phyloP scores from a whole-genome alignment of 2,888 invertebrate species.

The Pammene fasciana region DNA sequence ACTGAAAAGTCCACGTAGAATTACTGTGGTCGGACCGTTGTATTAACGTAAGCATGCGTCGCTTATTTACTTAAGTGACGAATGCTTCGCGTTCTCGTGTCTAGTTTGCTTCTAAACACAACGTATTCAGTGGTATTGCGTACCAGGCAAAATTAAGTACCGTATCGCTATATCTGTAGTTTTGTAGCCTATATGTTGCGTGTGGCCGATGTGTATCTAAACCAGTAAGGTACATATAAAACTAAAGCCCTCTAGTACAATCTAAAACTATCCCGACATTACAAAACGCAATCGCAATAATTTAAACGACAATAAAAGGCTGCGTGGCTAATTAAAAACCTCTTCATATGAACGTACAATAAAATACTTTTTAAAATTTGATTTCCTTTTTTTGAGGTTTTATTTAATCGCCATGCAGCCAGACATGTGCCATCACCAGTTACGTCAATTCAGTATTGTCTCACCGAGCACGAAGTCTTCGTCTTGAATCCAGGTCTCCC shows the following conservation, averaged over 20 bases:
- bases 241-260: not conserved
- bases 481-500: constrained; percentile 51
- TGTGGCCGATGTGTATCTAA: not conserved
- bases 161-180: not conserved
- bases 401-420: constrained; percentile 8
- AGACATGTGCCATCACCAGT: constrained; percentile 23
- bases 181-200: not conserved
- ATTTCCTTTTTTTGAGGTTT: no score
- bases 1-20: no score
- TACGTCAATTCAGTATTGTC: constrained; percentile 46
- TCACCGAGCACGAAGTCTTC: constrained; percentile 53
- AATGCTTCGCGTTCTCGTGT: not conserved
- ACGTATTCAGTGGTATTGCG: not conserved
- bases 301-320: not conserved
- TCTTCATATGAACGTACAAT: not conserved
- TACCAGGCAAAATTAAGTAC: no score
- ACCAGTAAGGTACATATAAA: not conserved
- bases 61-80: no score
- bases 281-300: constrained; percentile 11
- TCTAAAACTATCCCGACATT: constrained; percentile 18
- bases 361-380: no score
- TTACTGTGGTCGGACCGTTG: no score
- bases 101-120: not conserved
- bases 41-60: no score
- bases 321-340: constrained; percentile 3